Percentiles rank a stretch among this genome's conserved stretches.
These are phyloP conservation scores for Eriosoma lanigerum DNA, from an alignment of 1,140 invertebrate species.

Conservation along the genomic window DNA sequence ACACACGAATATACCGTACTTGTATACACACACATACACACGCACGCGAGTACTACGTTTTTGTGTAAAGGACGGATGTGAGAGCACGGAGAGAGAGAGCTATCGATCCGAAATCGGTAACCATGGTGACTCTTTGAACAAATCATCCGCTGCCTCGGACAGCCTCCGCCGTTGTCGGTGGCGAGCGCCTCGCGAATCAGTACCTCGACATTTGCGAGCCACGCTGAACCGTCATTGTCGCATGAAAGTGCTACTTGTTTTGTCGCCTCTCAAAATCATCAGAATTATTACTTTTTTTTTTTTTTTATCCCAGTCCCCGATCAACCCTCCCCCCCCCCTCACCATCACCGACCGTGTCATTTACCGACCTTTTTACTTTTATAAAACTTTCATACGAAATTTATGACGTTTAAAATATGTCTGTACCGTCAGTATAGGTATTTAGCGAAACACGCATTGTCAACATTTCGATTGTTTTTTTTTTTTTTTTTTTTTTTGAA, in stretches of 20 bases:
- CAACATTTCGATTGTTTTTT: too few species aligned
- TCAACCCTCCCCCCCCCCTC: not conserved
- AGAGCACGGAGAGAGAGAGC: not conserved
- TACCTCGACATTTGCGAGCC: not conserved
- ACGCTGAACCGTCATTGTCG: not conserved
- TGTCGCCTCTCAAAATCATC: too few species aligned
- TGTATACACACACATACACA: not conserved
- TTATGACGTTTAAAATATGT: too few species aligned
- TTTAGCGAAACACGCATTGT: too few species aligned
- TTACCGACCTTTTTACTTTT: too few species aligned
- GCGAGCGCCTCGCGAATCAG: not conserved
- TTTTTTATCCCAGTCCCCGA: too few species aligned
- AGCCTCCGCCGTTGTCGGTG: not conserved
- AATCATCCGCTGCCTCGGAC: slow-evolving; percentile 21
- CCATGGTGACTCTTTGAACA: slow-evolving; percentile 43
- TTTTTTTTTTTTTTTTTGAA: too few species aligned
- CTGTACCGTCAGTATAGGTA: too few species aligned
- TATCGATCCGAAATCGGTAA: slow-evolving; percentile 43
- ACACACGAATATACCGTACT: not conserved
- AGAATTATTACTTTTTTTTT: too few species aligned
- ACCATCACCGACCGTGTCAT: not conserved
- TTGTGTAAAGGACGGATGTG: not conserved
- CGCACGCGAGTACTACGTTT: not conserved
- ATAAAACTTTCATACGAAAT: too few species aligned
- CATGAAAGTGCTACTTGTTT: too few species aligned